Percentiles rank a stretch among this genome's conserved stretches.
Evolutionary conservation across 2,113 vertebrate species (phyloP).

Genomic region (Xiphophorus hellerii): DNA sequence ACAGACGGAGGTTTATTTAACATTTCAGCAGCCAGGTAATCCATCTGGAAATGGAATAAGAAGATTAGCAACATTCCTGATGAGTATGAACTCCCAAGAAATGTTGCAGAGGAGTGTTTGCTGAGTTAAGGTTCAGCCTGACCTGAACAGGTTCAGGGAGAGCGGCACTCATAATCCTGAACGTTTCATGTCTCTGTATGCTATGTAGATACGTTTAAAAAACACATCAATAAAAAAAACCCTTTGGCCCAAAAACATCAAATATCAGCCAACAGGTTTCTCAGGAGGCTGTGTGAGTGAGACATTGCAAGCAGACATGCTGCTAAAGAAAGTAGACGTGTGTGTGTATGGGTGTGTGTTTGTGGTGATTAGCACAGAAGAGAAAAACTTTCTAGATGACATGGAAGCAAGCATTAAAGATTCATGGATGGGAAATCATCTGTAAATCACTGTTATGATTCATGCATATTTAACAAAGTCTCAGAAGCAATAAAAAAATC

Average conservation of each 20-base stretch:
- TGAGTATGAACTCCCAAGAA: slow-evolving; percentile 45
- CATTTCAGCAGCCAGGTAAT: slow-evolving; percentile 70
- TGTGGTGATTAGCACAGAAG: slow-evolving; percentile 42
- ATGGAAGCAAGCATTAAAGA: slow-evolving; percentile 60
- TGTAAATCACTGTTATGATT: slow-evolving; percentile 71
- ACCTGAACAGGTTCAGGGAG: slow-evolving; percentile 18
- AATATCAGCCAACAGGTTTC: neutral
- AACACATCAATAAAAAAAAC: neutral
- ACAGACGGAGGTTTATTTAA: slow-evolving; percentile 54
- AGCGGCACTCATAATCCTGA: slow-evolving; percentile 5
- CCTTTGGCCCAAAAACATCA: neutral
- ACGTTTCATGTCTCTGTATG: neutral
- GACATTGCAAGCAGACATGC: neutral
- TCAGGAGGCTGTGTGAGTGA: slow-evolving; percentile 6
- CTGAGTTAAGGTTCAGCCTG: slow-evolving; percentile 25
- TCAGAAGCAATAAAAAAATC: slow-evolving; percentile 51
- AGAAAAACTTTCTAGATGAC: slow-evolving; percentile 43
- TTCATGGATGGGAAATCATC: slow-evolving; percentile 62
- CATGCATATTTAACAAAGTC: slow-evolving; percentile 67
- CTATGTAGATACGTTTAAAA: neutral
- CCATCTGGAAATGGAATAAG: slow-evolving; percentile 55
- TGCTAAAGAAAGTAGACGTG: slow-evolving; percentile 24
- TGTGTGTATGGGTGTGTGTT: neutral
- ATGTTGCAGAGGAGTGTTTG: slow-evolving; percentile 28
- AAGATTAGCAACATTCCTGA: slow-evolving; percentile 62